Evolutionary conservation across 2,113 vertebrate species (phyloP), one percentile per base, ranked within the genome.

Genomic region (Callipepla squamata): DNA sequence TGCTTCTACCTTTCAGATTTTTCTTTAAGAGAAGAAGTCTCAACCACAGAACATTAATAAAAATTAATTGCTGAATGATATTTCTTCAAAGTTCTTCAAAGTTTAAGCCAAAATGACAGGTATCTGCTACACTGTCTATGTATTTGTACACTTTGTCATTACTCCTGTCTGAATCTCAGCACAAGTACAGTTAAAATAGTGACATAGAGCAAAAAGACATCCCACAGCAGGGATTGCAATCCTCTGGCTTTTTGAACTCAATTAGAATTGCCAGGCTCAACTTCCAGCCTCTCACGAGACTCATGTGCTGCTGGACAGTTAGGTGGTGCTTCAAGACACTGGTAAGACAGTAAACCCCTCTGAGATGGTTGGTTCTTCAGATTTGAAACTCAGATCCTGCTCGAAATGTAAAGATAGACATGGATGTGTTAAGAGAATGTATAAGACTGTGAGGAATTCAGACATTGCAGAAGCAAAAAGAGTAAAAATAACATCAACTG

Each of bases 401-500:
- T 78, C 44, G 79, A 90, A 76, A 57, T 62, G 15, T 70, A 66
- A 59, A 84, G 25, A 6, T 25, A 92, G 69, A 65, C 44, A 51
- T 21, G 10, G 17, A 81, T 51, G 28, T 87, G 57, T 42, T 68
- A 89, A 57, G 42, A 72, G 66, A 84, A 78, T 61, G 15, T 53
- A 74, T 57, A 68, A 91, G 89, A 34, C n/a, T 74, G 48, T 59
- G 50, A 88, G 67, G 66, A 72, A 79, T 59, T 75, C 74, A 81
- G 48, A 82, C n/a, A 28, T 48, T 81, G 69, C 40, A 80, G 53
- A 48, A 89, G 44, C 51, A 89, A 87, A 94, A 34, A n/a, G 79
- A 76, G 59, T 73, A 89, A 89, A 81, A 94, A 91, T 79, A 87
- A 11, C 40, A 72, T 69, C 36, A 76, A 3, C 45, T 91, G 79